Evolutionary conservation across 2,888 invertebrate species (phyloP), one percentile per base, ranked within the genome.

Genomic region (Rugalucina vietnamica): DNA sequence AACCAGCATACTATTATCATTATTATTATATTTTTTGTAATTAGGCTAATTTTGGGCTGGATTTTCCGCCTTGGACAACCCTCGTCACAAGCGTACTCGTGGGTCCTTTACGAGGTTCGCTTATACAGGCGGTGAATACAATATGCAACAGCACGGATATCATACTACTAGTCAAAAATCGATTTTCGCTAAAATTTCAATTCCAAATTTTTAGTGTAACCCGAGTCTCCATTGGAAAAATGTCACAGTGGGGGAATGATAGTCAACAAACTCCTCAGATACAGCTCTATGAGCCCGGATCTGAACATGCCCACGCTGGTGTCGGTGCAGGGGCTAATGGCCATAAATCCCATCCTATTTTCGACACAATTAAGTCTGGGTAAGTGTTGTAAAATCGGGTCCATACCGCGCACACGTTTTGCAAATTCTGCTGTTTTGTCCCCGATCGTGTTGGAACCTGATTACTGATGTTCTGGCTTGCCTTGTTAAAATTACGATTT

Each of bases 281-380:
- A 21, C 72, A 60, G 36, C 77, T 87, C 54, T 21, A 76, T n/a
- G 87, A 87, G 78, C 87, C 87, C 4, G 87, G 87, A 21, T 37
- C 65, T 4, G 87, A 85, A 39, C 76, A 76, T 21, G 70, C 60
- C 57, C 72, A 81, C 18, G 75, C 72, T 27, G 71, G 43, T 69
- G 76, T 57, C 8, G 86, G 82, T 69, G 73, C 75, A 0, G 82
- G 77, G 57, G 65, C 70, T 50, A 79, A 70, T 50, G 70, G 71
- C 18, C 49, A 73, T 5, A 89, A 89, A 82, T 85, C 84, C 34
- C 91, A 91, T 81, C 90, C 88, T 92, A 95, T 98, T 85, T 98
- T 98, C 93, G 98, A 98, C 94, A 96, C 97, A 43, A 97, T 98
- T 57, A 97, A 98, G 93, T 97, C 97, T 29, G 97, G 98, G 97